Evolutionary conservation across 2,888 invertebrate species (phyloP).

Genomic region (Harpagoxenus sublaevis): DNA sequence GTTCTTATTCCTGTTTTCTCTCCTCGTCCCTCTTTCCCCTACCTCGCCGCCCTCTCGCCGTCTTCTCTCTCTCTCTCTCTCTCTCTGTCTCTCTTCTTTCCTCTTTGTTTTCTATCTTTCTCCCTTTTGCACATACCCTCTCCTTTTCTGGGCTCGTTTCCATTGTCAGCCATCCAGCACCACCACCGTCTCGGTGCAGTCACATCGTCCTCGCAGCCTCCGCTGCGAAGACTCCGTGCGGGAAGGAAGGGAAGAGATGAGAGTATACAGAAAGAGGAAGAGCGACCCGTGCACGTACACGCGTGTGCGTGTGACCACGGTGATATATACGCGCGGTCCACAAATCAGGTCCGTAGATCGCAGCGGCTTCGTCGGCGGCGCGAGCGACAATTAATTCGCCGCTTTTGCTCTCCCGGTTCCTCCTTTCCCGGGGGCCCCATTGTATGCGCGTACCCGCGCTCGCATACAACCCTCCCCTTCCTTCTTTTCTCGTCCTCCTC

Average conservation of each 20-base stretch:
- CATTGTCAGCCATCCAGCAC: conserved; percentile 76
- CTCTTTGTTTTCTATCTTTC: conserved; percentile 44
- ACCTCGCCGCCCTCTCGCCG: conserved; percentile 25
- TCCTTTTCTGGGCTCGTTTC: conserved; percentile 66
- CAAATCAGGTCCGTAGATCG: conserved; percentile 80
- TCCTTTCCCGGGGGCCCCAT: conserved; percentile 61
- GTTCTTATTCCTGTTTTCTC: conserved; percentile 33
- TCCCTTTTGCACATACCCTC: conserved; percentile 31
- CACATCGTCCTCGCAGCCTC: conserved; percentile 66
- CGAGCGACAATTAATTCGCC: conserved; percentile 85
- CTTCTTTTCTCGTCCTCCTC: conserved; percentile 60
- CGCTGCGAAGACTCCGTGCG: conserved; percentile 59
- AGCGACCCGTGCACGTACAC: conserved; percentile 63
- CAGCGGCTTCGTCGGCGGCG: conserved; percentile 79
- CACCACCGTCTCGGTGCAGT: conserved; percentile 29
- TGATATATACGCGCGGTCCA: conserved; percentile 75
- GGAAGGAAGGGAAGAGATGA: conserved; percentile 54
- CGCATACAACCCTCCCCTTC: conserved; percentile 45
- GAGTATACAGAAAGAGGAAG: conserved; percentile 31
- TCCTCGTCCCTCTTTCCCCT: conserved; percentile 52
- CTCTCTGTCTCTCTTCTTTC: conserved; percentile 35
- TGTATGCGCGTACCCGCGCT: conserved; percentile 66
- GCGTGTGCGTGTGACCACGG: conserved; percentile 76
- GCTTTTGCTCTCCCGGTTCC: conserved; percentile 78
- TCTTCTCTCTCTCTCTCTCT: neutral